phyloP scores from a whole-genome alignment of 2,797 vertebrate genomes.

The Semaprochilodus insignis region DNA sequence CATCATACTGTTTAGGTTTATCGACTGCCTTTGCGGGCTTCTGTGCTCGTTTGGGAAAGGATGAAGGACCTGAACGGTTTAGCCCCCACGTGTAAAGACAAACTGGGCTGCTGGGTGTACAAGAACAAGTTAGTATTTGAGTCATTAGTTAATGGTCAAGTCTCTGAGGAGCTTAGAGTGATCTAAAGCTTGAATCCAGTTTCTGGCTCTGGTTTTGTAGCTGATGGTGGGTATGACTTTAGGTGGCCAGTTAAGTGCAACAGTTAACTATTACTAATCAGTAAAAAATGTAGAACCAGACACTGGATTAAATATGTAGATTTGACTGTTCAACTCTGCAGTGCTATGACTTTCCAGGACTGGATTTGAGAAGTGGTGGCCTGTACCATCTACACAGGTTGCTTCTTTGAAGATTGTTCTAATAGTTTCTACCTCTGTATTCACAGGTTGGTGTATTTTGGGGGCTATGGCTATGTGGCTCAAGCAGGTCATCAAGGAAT shows the following conservation, averaged over 20 bases:
- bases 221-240: no score
- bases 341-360: background rate
- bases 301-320: no score
- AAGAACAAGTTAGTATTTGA: slow-evolving; percentile 85
- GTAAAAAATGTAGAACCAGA: no score
- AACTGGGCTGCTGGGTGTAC: slow-evolving; percentile 96
- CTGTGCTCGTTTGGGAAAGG: slow-evolving; percentile 88
- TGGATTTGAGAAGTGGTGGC: background rate
- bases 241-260: no score
- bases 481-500: slow-evolving; percentile 86
- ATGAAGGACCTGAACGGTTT: slow-evolving; percentile 89
- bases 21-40: slow-evolving; percentile 85
- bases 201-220: no score
- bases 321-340: background rate
- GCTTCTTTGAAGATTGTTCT: background rate
- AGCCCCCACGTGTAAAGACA: slow-evolving; percentile 94
- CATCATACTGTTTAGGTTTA: slow-evolving; percentile 82
- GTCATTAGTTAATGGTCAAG: background rate
- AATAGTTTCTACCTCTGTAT: slow-evolving; percentile 11
- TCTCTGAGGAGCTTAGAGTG: no score
- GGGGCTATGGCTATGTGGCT: slow-evolving; percentile 95
- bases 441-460: slow-evolving; percentile 92
- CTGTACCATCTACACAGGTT: background rate
- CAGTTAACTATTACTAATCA: no score
- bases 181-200: no score